A percentile compares a stretch with the other conserved stretches of the same genome.
Conservation (phyloP, 2,113 vertebrate species). For the Phylloscopus trochilus region DNA sequence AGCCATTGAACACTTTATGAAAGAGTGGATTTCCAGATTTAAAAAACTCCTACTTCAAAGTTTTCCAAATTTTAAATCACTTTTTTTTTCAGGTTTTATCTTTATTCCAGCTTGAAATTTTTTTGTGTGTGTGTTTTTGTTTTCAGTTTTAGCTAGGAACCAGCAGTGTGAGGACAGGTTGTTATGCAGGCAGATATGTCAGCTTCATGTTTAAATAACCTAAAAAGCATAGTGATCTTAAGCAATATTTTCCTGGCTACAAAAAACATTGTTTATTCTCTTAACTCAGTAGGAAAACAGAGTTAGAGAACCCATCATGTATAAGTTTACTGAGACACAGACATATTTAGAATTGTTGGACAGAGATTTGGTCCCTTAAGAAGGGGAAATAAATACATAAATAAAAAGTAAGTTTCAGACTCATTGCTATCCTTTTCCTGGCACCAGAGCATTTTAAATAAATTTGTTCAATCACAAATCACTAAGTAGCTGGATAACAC, state of each 20-base stretch:
- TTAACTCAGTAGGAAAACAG: neutral
- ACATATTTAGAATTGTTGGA: neutral
- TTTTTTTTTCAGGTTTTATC: neutral
- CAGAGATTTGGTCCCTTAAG: neutral
- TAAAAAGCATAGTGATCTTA: neutral
- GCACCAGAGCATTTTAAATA: neutral
- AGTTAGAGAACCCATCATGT: neutral
- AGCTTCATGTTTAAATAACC: neutral
- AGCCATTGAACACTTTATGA: neutral
- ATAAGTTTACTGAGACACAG: neutral
- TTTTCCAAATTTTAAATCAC: neutral
- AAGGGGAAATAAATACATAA: neutral
- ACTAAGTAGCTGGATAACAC: neutral
- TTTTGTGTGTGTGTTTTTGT: neutral
- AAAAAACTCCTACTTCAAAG: neutral
- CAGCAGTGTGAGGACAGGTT: neutral
- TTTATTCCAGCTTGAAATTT: neutral
- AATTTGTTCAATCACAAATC: neutral
- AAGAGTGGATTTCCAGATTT: neutral
- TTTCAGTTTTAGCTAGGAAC: neutral
- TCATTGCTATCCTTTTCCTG: neutral
- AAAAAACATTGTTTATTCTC: neutral
- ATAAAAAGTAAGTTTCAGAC: neutral
- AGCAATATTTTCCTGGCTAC: neutral
- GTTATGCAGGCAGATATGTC: neutral